These are phyloP conservation scores for Theropithecus gelada DNA, from an alignment of 2,113 vertebrate species.

Conservation along the genomic window DNA sequence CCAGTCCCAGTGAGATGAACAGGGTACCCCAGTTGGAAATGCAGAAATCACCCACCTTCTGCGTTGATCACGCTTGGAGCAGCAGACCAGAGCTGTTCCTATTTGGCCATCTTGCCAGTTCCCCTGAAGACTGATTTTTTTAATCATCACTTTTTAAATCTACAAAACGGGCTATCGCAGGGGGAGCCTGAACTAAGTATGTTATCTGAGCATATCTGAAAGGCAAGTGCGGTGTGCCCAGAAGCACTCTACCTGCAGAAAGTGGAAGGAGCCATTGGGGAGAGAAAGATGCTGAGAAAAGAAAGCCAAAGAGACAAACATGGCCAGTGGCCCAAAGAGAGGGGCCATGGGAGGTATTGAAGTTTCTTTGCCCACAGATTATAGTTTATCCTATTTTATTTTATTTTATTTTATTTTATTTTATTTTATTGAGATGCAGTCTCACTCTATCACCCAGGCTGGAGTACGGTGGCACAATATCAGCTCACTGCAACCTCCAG, in stretches of 20 bases:
- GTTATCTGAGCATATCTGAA: neutral
- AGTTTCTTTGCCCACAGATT: neutral
- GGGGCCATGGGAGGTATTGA: neutral
- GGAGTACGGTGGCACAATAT: no score
- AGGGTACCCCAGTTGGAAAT: no score
- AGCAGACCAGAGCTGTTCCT: no score
- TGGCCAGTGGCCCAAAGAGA: neutral
- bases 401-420: neutral
- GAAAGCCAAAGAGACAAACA: neutral
- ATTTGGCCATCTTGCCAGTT: no score
- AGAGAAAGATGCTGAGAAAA: neutral
- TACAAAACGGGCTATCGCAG: neutral
- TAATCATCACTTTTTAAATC: neutral
- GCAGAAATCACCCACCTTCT: no score
- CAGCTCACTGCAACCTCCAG: no score
- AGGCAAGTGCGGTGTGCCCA: neutral
- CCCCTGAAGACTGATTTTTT: neutral
- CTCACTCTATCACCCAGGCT: no score
- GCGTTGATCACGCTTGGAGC: no score
- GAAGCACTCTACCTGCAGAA: neutral
- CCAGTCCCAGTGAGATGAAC: no score
- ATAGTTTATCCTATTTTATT: neutral
- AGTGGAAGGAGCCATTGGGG: neutral
- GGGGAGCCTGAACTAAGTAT: neutral
- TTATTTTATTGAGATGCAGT: no score